Evolutionary conservation across 2,113 vertebrate species (phyloP), one percentile per base, ranked within the genome.

Genomic region (Ascaphus truei): DNA sequence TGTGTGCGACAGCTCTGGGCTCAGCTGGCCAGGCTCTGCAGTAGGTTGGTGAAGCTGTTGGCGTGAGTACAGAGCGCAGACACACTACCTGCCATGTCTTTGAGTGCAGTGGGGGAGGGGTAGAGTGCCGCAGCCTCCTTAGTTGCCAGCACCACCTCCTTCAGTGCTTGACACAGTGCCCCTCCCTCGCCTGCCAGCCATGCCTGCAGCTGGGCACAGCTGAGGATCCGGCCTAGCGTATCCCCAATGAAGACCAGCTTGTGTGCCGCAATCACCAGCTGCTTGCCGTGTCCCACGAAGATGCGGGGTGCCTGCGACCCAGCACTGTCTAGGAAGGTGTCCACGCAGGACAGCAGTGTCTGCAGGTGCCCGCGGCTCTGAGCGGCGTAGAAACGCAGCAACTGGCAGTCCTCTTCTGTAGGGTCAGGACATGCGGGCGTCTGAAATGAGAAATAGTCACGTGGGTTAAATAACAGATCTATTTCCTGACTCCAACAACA

Each of bases 181-280:
- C 88, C 81, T 9, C 93, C 91, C 0, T 89, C 92, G 2, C 90
- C 90, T 26, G 90, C 90, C 16, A 95, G 89, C 78, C 91, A 92
- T 27, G 89, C 80, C 53, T 92, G 82, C 31, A 96, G 85, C 57
- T 91, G 88, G 0, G 86, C 77, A 0, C 92, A 95, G 47, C 85
- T 83, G 7, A 92, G 91, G 25, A 93, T 86, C 12, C 94, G 90
- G 22, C 91, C 92, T 7, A 96, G 89, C 0, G 94, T 93, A 78
- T 96, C 94, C 22, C 93, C 93, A 0, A 95, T 92, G 13, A 96
- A 96, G 52, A 95, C 94, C 62, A 96, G 85, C 59, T 93, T 94
- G 85, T 96, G 94, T 0, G 94, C 94, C 0, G 93, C 92, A 72
- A 96, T 92, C 1, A 96, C 92, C 66, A 96, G 85, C 48, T 85